These are phyloP conservation scores for Euzophera pinguis DNA, from an alignment of 2,888 invertebrate species.

Conservation along the genomic window DNA sequence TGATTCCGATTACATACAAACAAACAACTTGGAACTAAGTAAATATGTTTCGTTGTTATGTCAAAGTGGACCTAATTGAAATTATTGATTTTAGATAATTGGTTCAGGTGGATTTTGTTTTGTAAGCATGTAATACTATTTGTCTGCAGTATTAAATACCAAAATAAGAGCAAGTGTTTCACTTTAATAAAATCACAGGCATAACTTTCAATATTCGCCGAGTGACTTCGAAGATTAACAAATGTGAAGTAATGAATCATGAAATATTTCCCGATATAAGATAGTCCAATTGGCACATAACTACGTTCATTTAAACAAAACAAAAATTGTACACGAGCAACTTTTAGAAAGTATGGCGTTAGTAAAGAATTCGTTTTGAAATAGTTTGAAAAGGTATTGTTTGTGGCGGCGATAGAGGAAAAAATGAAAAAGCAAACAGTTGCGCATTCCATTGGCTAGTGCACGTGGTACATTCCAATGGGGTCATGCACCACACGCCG, in stretches of 20 bases:
- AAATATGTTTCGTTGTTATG: no score
- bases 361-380: constrained; percentile 70
- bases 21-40: no score
- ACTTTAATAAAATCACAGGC: no score
- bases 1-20: no score
- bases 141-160: no score
- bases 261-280: background rate
- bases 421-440: constrained; percentile 75
- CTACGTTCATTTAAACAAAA: constrained; percentile 32
- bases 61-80: no score
- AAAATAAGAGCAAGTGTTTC: no score
- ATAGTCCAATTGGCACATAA: background rate
- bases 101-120: no score
- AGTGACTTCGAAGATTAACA: no score
- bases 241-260: background rate
- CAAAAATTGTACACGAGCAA: constrained; percentile 45
- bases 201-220: no score
- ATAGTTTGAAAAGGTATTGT: constrained; percentile 72
- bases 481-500: constrained; percentile 74
- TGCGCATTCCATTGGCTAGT: constrained; percentile 75
- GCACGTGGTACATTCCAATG: constrained; percentile 77
- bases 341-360: constrained; percentile 60
- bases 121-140: no score
- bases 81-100: no score
- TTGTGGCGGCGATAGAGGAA: constrained; percentile 60